Conservation (phyloP, 2,888 invertebrate species). For the Mylabris sibirica region DNA sequence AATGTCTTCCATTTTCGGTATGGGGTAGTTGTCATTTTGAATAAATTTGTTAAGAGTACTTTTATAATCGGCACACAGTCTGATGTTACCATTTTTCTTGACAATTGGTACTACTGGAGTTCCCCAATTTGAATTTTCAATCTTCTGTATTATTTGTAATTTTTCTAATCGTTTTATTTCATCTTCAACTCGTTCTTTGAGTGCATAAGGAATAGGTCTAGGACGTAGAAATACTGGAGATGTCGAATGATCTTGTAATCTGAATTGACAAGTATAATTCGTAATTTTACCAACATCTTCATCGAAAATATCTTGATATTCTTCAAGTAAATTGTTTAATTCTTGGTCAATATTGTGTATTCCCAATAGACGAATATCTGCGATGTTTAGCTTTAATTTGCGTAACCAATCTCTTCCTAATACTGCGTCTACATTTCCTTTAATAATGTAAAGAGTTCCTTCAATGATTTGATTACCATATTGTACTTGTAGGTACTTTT, state of each 20-base stretch:
- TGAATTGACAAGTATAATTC: too few relatives aligned
- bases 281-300: not conserved
- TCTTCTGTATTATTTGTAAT: not conserved
- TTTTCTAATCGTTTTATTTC: not conserved
- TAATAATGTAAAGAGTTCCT: not conserved
- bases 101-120: not conserved
- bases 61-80: not conserved
- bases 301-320: not conserved
- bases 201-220: not conserved
- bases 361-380: not conserved
- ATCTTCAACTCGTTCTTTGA: not conserved
- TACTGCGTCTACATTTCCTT: not conserved
- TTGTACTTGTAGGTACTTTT: not conserved
- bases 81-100: not conserved
- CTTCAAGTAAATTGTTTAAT: not conserved
- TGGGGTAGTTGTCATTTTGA: not conserved
- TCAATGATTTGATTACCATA: not conserved
- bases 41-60: not conserved
- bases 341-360: not conserved
- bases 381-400: not conserved
- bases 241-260: too few relatives aligned
- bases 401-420: not conserved
- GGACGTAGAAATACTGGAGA: not conserved
- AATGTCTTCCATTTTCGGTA: not conserved
- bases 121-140: not conserved